Evolutionary conservation across 1,140 invertebrate genomes (phyloP).

Genomic region (Penaeus indicus): DNA sequence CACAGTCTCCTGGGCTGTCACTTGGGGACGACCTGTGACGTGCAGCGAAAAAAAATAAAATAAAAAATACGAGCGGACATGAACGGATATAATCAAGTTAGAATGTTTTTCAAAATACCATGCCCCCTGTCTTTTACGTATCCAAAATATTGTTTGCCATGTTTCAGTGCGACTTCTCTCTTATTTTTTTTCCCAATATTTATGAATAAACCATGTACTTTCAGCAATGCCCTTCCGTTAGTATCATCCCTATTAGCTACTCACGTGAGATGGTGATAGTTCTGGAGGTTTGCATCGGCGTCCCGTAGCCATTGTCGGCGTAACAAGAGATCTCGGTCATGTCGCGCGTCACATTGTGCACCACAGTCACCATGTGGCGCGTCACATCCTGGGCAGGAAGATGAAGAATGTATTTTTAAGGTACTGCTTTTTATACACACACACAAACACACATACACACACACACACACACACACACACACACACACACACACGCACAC

Average conservation of each 20-base stretch:
- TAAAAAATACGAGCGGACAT: background rate
- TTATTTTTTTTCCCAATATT: background rate
- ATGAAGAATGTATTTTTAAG: background rate
- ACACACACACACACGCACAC: background rate
- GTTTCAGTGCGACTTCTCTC: background rate
- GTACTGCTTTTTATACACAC: background rate
- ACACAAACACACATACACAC: background rate
- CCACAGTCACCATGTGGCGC: conserved; percentile 84
- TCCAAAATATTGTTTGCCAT: background rate
- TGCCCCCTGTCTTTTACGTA: background rate
- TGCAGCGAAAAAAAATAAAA: too few species aligned
- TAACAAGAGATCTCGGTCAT: conserved; percentile 88
- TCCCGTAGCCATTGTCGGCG: conserved; percentile 87
- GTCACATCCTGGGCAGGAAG: conserved; percentile 77
- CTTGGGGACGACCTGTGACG: conserved; percentile 78
- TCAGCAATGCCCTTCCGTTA: conserved; percentile 28
- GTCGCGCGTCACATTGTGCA: conserved; percentile 84
- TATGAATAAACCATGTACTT: conserved; percentile 14
- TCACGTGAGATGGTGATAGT: conserved; percentile 84
- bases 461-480: background rate
- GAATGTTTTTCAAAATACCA: background rate
- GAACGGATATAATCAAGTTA: background rate
- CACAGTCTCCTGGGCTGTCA: conserved; percentile 81
- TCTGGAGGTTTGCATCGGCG: conserved; percentile 83
- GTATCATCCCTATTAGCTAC: conserved; percentile 68